Evolutionary conservation across 2,797 vertebrate genomes (phyloP).

Genomic region (Hylomyscus alleni): DNA sequence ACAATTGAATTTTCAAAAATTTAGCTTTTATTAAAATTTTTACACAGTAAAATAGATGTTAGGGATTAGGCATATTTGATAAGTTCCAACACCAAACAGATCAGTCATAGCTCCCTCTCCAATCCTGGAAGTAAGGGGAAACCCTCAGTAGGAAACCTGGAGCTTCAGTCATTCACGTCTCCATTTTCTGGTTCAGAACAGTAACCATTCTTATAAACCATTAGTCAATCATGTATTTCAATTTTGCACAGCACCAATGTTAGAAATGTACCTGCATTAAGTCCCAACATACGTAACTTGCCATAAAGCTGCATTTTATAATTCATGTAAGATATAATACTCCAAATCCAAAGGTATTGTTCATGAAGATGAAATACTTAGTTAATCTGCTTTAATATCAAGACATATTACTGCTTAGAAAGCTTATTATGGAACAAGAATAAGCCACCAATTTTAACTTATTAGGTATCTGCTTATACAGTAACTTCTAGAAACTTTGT

Average conservation of each 20-base stretch:
- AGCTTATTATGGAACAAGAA: not conserved
- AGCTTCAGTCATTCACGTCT: not conserved
- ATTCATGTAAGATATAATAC: constrained; percentile 5
- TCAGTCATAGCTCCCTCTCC: not conserved
- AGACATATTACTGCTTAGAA: constrained; percentile 31
- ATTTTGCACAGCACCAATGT: not conserved
- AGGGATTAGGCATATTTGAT: constrained; percentile 18
- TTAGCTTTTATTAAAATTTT: constrained; percentile 15
- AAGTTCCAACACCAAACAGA: constrained; percentile 36
- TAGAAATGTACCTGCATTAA: constrained; percentile 57
- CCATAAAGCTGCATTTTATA: constrained; percentile 21
- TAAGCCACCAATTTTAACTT: not conserved
- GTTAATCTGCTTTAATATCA: constrained; percentile 32
- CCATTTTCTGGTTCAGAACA: not conserved
- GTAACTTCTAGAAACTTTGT: not conserved
- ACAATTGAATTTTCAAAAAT: not conserved
- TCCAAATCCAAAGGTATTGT: not conserved
- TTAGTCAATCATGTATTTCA: not conserved
- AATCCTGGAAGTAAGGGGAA: constrained; percentile 35
- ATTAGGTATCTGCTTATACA: not conserved
- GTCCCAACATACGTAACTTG: constrained; percentile 45
- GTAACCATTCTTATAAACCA: constrained; percentile 58
- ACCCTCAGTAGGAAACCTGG: not conserved
- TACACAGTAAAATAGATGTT: not conserved
- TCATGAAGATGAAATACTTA: constrained; percentile 28